phyloP scores from a whole-genome alignment of 1,140 invertebrate species.

The Saccostrea echinata region DNA sequence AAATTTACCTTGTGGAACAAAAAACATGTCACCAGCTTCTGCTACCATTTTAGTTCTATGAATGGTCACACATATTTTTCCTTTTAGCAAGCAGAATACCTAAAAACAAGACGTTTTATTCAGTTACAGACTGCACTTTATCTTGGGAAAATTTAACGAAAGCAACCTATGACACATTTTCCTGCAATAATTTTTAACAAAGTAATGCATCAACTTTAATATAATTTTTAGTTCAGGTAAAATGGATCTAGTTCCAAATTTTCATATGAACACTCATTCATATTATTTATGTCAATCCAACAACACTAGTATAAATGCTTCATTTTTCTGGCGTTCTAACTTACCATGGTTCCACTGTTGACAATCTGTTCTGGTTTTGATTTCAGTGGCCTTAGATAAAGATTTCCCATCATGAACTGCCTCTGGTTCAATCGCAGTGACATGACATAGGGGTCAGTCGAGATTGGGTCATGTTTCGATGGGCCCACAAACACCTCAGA shows the following conservation, averaged over 20 bases:
- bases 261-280: too few species aligned
- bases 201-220: too few species aligned
- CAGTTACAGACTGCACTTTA: too few species aligned
- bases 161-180: too few species aligned
- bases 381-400: constrained; percentile 58
- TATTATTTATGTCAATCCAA: too few species aligned
- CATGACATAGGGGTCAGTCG: constrained; percentile 63
- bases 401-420: constrained; percentile 61
- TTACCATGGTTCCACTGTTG: constrained; percentile 64
- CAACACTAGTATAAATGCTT: too few species aligned
- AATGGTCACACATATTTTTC: constrained; percentile 67
- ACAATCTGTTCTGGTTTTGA: constrained; percentile 65
- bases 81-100: constrained; percentile 61
- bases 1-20: constrained; percentile 67
- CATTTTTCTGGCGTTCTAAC: background rate
- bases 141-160: too few species aligned
- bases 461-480: constrained; percentile 38
- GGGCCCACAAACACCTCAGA: constrained; percentile 53
- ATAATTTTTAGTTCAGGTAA: too few species aligned
- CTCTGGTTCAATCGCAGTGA: constrained; percentile 60
- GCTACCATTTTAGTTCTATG: constrained; percentile 60
- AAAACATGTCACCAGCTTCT: constrained; percentile 66
- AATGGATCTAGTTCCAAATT: too few species aligned
- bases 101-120: constrained; percentile 43
- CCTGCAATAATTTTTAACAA: too few species aligned